Base-by-base conservation (phyloP, 2,113 vertebrate genomes). In the Apaloderma vittatum region DNA sequence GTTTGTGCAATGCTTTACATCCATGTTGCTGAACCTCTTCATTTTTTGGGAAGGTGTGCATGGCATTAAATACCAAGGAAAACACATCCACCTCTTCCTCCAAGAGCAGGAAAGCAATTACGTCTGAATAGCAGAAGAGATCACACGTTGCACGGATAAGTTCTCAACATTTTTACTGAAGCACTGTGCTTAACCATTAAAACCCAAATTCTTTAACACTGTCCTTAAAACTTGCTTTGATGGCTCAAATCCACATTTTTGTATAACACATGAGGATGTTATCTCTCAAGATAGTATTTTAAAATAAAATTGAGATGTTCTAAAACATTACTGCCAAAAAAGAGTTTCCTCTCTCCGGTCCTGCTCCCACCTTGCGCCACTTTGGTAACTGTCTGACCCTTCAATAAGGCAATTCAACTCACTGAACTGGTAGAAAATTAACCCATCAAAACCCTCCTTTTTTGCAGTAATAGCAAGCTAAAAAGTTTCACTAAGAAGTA, bases 51-150 rank as follows among this genome's bases (percentile, higher is more conserved):
- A 99, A 99, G 36, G n/a, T 94, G 73, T 98, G 97, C 99, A 99
- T 99, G 23, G 98, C 98, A 87, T 98, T 97, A 84, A 99, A 98
- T 83, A 99, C 95, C 96, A 99, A 92, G 45, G 98, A 90, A 94
- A 99, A 99, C 75, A 99, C 97, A 88, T 99, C 99, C 30, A 98
- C 98, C 17, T 99, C 99, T 76, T 99, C 99, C 82, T 99, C 99
- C 97, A 99, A 93, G 90, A 99, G 96, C 97, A 99, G 95, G 94
- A 99, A 97, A 74, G 98, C 97, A 90, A 99, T 98, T 95, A 97
- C 94, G 70, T 98, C 98, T 99, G 65, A 80, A 95, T 10, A 93
- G 55, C 36, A 96, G 45, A 94, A 94, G 9, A 97, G 36, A 86
- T 93, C 24, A 95, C 17, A 78, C 12, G 45, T 84, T 75, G 40